Evolutionary conservation across 1,140 invertebrate species (phyloP).

Genomic region (Diabrotica undecimpunctata): DNA sequence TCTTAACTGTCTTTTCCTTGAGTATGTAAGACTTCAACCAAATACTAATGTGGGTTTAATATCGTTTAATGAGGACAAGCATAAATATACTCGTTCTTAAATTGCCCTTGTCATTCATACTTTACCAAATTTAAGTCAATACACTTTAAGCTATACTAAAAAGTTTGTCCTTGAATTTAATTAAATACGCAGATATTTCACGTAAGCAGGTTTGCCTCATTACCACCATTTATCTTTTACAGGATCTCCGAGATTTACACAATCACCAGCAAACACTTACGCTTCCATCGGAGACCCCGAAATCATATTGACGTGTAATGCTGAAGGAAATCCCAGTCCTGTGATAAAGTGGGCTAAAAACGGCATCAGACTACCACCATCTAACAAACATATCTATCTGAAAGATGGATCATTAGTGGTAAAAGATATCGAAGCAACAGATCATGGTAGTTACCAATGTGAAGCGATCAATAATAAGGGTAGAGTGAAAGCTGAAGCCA

Average conservation of each 20-base stretch:
- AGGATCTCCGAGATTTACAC: conserved; percentile 42
- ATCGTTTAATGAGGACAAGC: too few relatives aligned
- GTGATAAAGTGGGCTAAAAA: conserved; percentile 69
- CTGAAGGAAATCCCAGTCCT: conserved; percentile 62
- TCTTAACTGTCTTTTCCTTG: too few relatives aligned
- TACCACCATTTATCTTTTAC: neutral
- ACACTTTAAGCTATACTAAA: too few relatives aligned
- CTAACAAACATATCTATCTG: conserved; percentile 52
- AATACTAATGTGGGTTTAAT: too few relatives aligned
- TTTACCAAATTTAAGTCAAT: too few relatives aligned
- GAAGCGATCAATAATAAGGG: conserved; percentile 66
- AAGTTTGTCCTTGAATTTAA: too few relatives aligned
- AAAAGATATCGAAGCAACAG: conserved; percentile 54
- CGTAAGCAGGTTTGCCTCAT: too few relatives aligned
- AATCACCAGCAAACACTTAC: conserved; percentile 41
- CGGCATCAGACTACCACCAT: conserved; percentile 55
- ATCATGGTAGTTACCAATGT: conserved; percentile 70
- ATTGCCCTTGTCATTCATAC: too few relatives aligned
- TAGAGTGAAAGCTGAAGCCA: conserved; percentile 60
- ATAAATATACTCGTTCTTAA: too few relatives aligned
- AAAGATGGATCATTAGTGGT: conserved; percentile 64
- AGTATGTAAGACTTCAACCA: too few relatives aligned
- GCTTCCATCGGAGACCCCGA: conserved; percentile 49
- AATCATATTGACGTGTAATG: conserved; percentile 60
- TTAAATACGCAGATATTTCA: too few relatives aligned